Percentiles rank a stretch among this genome's conserved stretches.
Evolutionary conservation across 2,113 vertebrate genomes (phyloP).

Genomic region (Cercocebus atys): DNA sequence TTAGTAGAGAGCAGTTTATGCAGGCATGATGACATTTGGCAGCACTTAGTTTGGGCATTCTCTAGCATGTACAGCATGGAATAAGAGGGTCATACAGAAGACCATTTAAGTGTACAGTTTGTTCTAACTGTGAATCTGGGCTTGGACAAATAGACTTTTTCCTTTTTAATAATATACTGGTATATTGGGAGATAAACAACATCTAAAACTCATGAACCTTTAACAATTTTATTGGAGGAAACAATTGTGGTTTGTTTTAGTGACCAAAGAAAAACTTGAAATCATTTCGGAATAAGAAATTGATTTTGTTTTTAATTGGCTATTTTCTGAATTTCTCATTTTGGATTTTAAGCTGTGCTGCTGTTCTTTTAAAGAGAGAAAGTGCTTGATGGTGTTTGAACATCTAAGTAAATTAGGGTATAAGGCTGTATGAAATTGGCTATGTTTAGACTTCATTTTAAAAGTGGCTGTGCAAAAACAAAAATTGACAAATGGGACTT

Average conservation of each 20-base stretch:
- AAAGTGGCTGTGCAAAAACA: background rate
- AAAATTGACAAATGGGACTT: too few species aligned
- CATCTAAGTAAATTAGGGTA: background rate
- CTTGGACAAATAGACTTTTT: background rate
- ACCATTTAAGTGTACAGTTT: background rate
- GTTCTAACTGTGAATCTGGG: constrained; percentile 15
- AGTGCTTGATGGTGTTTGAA: background rate
- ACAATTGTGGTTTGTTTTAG: constrained; percentile 17
- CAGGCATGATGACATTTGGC: background rate
- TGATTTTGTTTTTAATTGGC: constrained; percentile 24
- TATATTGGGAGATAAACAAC: background rate
- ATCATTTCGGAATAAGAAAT: constrained; percentile 40
- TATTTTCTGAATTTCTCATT: constrained; percentile 18
- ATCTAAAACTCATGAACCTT: background rate
- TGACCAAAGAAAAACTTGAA: constrained; percentile 31
- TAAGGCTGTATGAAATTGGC: background rate
- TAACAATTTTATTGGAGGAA: background rate
- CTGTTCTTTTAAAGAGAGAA: constrained; percentile 4
- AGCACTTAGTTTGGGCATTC: constrained; percentile 11
- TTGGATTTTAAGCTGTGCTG: background rate
- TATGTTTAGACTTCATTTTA: background rate
- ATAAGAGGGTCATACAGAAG: background rate
- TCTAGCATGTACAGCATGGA: background rate
- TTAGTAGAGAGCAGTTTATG: constrained; percentile 18
- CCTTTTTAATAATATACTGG: background rate